Conservation (phyloP, 1,140 invertebrate genomes). For the Drosophila parvula region DNA sequence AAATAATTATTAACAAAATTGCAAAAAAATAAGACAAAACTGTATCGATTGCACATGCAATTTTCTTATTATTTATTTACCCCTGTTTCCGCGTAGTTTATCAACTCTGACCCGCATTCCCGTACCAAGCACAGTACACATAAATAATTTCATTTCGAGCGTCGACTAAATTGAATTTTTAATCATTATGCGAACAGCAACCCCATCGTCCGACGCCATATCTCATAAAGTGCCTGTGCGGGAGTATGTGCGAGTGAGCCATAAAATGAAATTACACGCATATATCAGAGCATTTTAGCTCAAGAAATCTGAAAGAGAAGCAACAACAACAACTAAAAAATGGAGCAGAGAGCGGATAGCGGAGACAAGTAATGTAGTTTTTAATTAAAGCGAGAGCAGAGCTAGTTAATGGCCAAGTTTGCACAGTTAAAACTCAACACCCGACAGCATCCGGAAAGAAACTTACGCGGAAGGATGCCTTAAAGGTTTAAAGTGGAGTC, state of each 20-base stretch:
- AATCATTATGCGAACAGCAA: constrained; percentile 57
- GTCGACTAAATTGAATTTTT: constrained; percentile 73
- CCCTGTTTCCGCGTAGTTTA: neutral
- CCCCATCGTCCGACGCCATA: constrained; percentile 7
- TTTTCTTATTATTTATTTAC: constrained; percentile 2
- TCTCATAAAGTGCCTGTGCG: constrained; percentile 19
- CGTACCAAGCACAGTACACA: constrained; percentile 19
- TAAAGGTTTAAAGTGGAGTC: constrained; percentile 28
- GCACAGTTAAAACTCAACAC: constrained; percentile 57
- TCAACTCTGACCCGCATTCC: constrained; percentile 5
- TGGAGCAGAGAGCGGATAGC: constrained; percentile 4
- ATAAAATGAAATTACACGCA: constrained; percentile 72
- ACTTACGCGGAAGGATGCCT: constrained; percentile 40
- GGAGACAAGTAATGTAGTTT: constrained; percentile 63
- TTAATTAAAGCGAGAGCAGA: constrained; percentile 70
- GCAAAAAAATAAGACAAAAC: neutral
- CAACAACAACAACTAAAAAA: neutral
- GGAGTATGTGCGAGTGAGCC: constrained; percentile 33
- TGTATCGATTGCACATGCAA: constrained; percentile 15
- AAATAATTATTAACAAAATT: neutral
- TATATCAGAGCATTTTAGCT: constrained; percentile 58
- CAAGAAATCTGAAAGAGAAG: constrained; percentile 50
- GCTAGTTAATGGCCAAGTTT: constrained; percentile 64
- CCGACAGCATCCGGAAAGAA: constrained; percentile 29
- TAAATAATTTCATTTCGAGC: constrained; percentile 65